Base-by-base conservation (phyloP, 2,113 vertebrate species). In the Atrichornis clamosus region DNA sequence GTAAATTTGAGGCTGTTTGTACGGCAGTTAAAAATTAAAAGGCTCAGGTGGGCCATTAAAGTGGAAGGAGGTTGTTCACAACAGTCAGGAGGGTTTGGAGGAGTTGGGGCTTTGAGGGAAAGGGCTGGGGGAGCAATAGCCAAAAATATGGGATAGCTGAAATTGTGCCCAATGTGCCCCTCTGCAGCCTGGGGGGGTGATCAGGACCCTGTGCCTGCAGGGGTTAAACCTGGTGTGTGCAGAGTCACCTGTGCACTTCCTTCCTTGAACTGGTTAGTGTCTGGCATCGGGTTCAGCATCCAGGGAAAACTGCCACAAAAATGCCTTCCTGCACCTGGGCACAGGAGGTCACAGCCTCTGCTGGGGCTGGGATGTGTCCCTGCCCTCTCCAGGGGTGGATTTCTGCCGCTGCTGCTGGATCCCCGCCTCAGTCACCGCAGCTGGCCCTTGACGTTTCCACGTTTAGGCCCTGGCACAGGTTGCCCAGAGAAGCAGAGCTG, bases 91-190 rank as follows among this genome's bases (percentile, higher is more conserved):
- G 69, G 47, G n/a, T 30, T 9, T 2, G 32, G 60, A 28, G 53
- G 7, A 10, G 23, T 2, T 2, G 0, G 33, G 14, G 6, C 13
- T 46, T 28, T 5, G n/a, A 49, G 47, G 58, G 39, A 26, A 20
- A 2, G 87, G 41, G 32, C 44, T 41, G 28, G 13, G 80, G 73
- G 28, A 46, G 55, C 1, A 0, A 2, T 2, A 9, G 30, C 24
- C 15, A 0, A 0, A 1, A 13, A 1, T 11, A 0, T 0, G 32
- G 2, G 28, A 1, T 21, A 5, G 6, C 2, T 2, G 50, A 69
- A 14, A 41, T 5, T 50, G 76, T 80, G 70, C 83, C 24, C 0
- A 39, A 13, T 1, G 30, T 22, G 63, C 47, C 68, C 44, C 53
- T 17, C 10, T 4, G 22, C 55, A 50, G 62, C 44, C 3, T 11